These are phyloP conservation scores for Castor canadensis DNA, from an alignment of 2,113 vertebrate species.

Conservation along the genomic window DNA sequence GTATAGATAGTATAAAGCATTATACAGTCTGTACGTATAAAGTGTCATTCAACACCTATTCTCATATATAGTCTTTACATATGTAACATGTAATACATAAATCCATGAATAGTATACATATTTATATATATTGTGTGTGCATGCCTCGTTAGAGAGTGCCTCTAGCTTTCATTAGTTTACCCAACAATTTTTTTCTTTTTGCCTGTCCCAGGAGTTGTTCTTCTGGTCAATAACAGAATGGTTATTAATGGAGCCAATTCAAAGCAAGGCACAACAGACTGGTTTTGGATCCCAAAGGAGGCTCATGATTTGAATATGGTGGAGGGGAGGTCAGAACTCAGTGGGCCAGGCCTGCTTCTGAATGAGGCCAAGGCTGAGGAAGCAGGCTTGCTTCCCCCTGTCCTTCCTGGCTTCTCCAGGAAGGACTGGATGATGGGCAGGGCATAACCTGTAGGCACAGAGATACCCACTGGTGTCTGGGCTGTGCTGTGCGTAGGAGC, in stretches of 20 bases:
- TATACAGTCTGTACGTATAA: background rate
- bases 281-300: background rate
- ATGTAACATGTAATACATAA: background rate
- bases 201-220: background rate
- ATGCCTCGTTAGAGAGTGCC: background rate
- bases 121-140: background rate
- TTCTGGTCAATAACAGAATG: background rate
- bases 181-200: background rate
- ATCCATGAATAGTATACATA: background rate
- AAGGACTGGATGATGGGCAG: background rate
- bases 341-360: background rate
- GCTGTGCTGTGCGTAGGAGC: background rate
- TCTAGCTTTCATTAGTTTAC: conserved; percentile 26
- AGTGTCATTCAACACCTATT: background rate
- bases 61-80: too few species aligned
- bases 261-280: background rate
- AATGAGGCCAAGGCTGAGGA: background rate
- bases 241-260: background rate
- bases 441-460: background rate
- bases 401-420: background rate
- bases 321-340: background rate
- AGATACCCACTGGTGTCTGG: background rate
- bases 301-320: background rate
- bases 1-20: background rate
- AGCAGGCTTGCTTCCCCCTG: background rate